phyloP scores from a whole-genome alignment of 2,797 vertebrate genomes.

The Poeciliopsis gracilis region DNA sequence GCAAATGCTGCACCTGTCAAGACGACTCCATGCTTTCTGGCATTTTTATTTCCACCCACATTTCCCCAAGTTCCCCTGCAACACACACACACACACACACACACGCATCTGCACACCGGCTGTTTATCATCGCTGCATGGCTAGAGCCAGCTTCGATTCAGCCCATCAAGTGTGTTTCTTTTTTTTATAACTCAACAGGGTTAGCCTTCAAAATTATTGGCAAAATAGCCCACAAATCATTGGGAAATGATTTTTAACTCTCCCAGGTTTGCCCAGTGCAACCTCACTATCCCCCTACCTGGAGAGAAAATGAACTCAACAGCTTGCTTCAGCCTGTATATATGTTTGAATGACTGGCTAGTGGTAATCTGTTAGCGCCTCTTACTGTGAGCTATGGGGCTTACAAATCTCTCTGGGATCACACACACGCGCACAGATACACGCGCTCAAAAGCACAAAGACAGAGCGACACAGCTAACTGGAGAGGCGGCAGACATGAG shows the following conservation, averaged over 20 bases:
- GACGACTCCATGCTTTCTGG: neutral
- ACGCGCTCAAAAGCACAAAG: conserved; percentile 21
- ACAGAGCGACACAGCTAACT: conserved; percentile 50
- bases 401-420: conserved; percentile 36
- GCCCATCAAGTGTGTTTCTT: conserved; percentile 5
- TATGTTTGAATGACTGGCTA: conserved; percentile 7
- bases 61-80: conserved; percentile 1
- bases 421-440: conserved; percentile 8
- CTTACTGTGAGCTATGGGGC: conserved; percentile 36
- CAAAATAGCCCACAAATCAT: conserved; percentile 25
- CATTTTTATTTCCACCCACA: conserved; percentile 28
- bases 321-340: conserved; percentile 15
- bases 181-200: conserved; percentile 16
- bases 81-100: neutral
- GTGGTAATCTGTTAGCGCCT: conserved; percentile 14
- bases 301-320: neutral
- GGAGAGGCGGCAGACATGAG: conserved; percentile 28
- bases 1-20: conserved; percentile 8
- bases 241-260: conserved; percentile 2
- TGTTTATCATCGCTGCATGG: conserved; percentile 19
- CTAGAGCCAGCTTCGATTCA: conserved; percentile 25
- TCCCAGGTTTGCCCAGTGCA: conserved; percentile 7
- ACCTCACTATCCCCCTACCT: conserved; percentile 8
- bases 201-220: conserved; percentile 11
- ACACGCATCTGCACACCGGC: neutral